Evolutionary conservation across 1,140 invertebrate genomes (phyloP).

Genomic region (Caerostris darwini): DNA sequence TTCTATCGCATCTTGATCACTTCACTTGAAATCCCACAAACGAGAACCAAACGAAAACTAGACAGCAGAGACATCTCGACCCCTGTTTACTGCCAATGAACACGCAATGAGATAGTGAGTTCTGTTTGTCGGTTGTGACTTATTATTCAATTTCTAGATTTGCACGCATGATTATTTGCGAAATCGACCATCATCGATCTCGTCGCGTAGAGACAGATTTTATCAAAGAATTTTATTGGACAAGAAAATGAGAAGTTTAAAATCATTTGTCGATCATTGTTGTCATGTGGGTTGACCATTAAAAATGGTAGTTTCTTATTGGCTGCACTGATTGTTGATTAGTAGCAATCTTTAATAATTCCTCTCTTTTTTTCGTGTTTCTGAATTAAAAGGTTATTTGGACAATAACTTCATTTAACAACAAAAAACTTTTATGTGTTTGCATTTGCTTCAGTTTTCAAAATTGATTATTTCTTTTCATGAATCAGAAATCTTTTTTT

Average conservation of each 20-base stretch:
- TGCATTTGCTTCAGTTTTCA: too few species aligned
- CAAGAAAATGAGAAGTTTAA: neutral
- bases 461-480: too few species aligned
- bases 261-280: conserved; percentile 15
- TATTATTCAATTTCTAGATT: conserved; percentile 23
- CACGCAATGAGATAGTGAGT: neutral
- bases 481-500: too few species aligned
- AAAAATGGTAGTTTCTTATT: neutral
- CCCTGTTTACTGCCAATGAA: neutral
- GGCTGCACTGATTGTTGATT: neutral
- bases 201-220: conserved; percentile 12
- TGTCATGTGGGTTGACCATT: neutral
- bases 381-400: too few species aligned
- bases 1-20: neutral
- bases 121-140: neutral
- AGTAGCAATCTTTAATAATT: neutral
- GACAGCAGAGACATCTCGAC: neutral
- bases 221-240: conserved; percentile 4
- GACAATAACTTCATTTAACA: too few species aligned
- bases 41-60: neutral
- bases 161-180: conserved; percentile 2
- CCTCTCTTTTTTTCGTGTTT: too few species aligned
- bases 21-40: neutral
- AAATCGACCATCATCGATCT: conserved; percentile 17
- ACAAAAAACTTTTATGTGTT: too few species aligned